Evolutionary conservation across 30 jellyfish, hydroid and myxozoan genomes (phyloP).

Genomic region (Haliclystus octoradiatus): DNA sequence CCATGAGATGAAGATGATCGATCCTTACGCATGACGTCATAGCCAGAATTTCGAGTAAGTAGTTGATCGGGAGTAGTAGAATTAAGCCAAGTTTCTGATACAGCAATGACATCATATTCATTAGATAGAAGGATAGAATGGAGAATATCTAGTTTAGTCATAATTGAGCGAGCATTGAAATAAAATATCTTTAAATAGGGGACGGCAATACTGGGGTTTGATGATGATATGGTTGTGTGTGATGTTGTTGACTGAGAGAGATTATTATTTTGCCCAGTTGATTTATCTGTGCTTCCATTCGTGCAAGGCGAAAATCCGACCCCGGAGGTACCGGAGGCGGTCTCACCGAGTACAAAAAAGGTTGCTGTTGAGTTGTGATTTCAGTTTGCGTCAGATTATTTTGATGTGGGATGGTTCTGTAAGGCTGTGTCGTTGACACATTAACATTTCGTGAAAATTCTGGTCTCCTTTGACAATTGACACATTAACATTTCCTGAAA

Average conservation of each 20-base stretch:
- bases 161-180: not conserved
- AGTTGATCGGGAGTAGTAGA: not conserved
- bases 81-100: not conserved
- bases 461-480: too few species aligned
- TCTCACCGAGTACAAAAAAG: not conserved
- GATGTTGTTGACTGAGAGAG: not conserved
- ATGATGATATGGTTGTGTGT: not conserved
- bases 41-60: not conserved
- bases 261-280: not conserved
- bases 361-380: not conserved
- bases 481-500: too few species aligned
- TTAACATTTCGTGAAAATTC: too few species aligned
- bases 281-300: not conserved
- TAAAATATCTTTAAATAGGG: too few species aligned
- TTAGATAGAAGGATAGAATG: not conserved
- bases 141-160: not conserved
- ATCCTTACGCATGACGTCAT: not conserved
- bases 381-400: not conserved
- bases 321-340: not conserved
- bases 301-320: not conserved
- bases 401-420: too few species aligned
- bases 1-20: not conserved
- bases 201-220: too few species aligned
- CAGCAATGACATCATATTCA: not conserved
- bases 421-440: too few species aligned